Evolutionary conservation across 2,888 invertebrate species (phyloP), one percentile per base, ranked within the genome.

Genomic region (Morpho achilles): DNA sequence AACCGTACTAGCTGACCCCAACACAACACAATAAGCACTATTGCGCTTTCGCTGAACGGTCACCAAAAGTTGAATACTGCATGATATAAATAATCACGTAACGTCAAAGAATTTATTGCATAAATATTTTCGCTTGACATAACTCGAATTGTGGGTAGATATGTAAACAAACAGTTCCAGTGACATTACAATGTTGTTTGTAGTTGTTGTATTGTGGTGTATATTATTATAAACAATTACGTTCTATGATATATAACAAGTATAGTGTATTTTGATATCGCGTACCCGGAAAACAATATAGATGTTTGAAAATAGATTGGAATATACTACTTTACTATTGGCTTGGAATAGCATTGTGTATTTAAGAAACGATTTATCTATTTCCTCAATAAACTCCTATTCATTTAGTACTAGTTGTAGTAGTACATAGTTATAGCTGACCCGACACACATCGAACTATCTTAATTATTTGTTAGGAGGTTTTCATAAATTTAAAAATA

Each of bases 101-200:
- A 6, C 2, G 16, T 40, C 46, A 58, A 63, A 58, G 59, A 62
- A 64, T 50, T 46, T 48, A 53, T 66, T 70, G 70, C 68, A 66
- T 63, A 67, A 73, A 70, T 68, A 72, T 72, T 74, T 72, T 71
- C 67, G 63, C 58, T 59, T 66, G 64, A 69, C 73, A 73, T 74
- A 71, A 69, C 68, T 68, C 68, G 69, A 73, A 76, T 73, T 62
- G 65, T 62, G 55, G 60, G 53, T 59, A 59, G 58, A 61, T 50
- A 56, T 59, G 65, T 71, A 76, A 77, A 77, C 72, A 78, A 76
- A 75, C 69, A 77, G 71, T 63, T 56, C 52, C 59, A 53, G 65
- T 66, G 63, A 61, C 56, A 61, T 58, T 62, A 56, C 63, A 61
- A 51, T 58, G 54, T 49, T 65, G 61, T 68, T 66, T 65, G 60